These are phyloP conservation scores for Baccha elongata DNA, from an alignment of 2,888 invertebrate species.

Conservation along the genomic window DNA sequence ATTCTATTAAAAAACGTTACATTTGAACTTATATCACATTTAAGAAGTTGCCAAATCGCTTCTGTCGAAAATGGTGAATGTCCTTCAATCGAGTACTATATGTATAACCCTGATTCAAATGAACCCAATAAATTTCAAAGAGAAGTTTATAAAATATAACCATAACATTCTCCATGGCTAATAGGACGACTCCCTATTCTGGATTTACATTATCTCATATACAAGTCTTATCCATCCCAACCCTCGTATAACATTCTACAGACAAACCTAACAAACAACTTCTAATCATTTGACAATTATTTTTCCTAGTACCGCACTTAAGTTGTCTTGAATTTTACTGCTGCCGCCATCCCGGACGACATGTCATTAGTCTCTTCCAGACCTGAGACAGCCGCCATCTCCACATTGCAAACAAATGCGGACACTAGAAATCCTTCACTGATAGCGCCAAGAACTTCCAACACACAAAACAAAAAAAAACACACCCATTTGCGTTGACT, in stretches of 20 bases:
- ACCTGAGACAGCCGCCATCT: background rate
- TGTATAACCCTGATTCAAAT: too few species aligned
- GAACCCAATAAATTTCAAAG: too few species aligned
- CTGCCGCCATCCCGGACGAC: slow-evolving; percentile 61
- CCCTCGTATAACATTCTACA: slow-evolving; percentile 33
- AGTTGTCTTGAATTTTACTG: slow-evolving; percentile 66
- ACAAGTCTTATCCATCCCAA: slow-evolving; percentile 31
- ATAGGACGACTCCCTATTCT: slow-evolving; percentile 14
- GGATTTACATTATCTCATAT: slow-evolving; percentile 25
- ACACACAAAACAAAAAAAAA: slow-evolving; percentile 11
- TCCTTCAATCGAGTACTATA: too few species aligned
- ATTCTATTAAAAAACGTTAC: too few species aligned
- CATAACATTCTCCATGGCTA: background rate
- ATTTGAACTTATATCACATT: too few species aligned
- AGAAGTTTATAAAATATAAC: too few species aligned
- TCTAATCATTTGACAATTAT: slow-evolving; percentile 63
- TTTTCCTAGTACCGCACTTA: slow-evolving; percentile 55
- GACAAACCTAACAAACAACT: slow-evolving; percentile 56
- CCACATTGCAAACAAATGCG: slow-evolving; percentile 10
- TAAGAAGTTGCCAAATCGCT: too few species aligned
- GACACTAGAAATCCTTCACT: slow-evolving; percentile 64
- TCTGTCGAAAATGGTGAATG: too few species aligned
- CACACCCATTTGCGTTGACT: slow-evolving; percentile 46
- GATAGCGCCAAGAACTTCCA: slow-evolving; percentile 56
- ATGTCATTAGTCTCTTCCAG: slow-evolving; percentile 58